Conservation (phyloP, 2,113 vertebrate species). For the Coturnix japonica region DNA sequence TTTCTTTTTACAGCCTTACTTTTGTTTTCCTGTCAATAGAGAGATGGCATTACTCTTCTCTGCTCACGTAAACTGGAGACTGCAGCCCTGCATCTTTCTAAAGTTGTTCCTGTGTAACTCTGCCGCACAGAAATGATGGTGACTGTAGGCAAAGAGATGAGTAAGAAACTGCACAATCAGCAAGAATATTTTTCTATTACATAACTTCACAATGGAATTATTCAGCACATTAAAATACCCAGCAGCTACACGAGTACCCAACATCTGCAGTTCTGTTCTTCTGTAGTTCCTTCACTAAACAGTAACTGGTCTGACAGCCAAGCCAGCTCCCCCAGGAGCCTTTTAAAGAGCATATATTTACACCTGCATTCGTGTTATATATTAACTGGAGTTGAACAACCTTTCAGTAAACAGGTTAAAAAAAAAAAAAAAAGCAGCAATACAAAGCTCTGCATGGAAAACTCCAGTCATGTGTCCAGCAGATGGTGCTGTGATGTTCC, state of each 20-base stretch:
- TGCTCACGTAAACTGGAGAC: not conserved
- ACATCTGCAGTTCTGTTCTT: not conserved
- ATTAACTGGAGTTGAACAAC: not conserved
- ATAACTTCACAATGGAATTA: rapidly evolving
- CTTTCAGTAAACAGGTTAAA: not conserved
- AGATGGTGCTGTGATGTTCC: not conserved
- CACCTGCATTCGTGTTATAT: rapidly evolving
- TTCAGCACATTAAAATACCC: too few relatives aligned
- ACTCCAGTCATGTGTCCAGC: not conserved
- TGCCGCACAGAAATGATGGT: not conserved
- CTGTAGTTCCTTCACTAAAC: not conserved
- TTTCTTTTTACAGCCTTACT: not conserved
- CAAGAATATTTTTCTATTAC: not conserved
- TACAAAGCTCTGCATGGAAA: not conserved
- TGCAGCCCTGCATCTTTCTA: not conserved
- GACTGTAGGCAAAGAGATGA: not conserved
- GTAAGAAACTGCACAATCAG: not conserved
- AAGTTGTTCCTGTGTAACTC: not conserved
- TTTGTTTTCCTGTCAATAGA: not conserved
- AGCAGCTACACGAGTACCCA: not conserved
- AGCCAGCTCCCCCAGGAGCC: not conserved
- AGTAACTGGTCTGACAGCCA: not conserved
- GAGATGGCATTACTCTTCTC: not conserved
- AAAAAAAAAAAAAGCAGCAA: rapidly evolving
- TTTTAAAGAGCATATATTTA: not conserved